A percentile compares a stretch with the other conserved stretches of the same genome.
These are phyloP conservation scores for Drosophila subsilvestris DNA, from an alignment of 2,888 invertebrate genomes.

Conservation along the genomic window DNA sequence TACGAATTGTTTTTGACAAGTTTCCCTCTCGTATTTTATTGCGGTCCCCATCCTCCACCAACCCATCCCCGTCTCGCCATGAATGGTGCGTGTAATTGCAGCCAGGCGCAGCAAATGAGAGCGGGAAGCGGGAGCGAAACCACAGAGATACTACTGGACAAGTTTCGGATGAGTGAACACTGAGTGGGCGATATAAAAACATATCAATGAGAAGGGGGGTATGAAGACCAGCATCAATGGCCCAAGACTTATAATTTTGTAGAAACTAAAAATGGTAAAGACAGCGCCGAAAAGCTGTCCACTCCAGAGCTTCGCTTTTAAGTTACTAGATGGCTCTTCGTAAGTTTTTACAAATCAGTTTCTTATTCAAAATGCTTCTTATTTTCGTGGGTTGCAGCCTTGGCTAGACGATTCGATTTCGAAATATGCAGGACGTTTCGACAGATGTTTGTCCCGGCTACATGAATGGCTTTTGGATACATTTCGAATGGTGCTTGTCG, in stretches of 20 bases:
- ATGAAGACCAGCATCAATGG: no score
- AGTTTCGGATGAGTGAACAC: no score
- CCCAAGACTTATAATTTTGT: no score
- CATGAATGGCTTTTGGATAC: not conserved
- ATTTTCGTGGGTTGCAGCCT: not conserved
- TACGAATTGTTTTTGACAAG: slow-evolving; percentile 52
- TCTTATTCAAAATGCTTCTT: not conserved
- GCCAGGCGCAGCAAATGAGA: not conserved
- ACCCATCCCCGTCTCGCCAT: not conserved
- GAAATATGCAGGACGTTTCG: not conserved
- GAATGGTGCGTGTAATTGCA: slow-evolving; percentile 22
- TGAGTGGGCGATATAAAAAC: no score
- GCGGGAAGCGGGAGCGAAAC: not conserved
- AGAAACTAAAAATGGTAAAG: no score
- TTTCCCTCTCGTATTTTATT: slow-evolving; percentile 37
- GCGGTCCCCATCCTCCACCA: slow-evolving; percentile 6
- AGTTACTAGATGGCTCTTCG: no score
- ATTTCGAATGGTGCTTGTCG: no score
- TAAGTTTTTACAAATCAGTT: no score
- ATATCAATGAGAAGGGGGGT: no score
- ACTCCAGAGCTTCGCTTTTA: no score
- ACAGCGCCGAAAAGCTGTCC: no score
- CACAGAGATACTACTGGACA: not conserved
- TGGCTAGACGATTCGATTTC: not conserved
- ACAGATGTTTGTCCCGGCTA: not conserved